Conservation (phyloP, 1,140 invertebrate species). For the Laupala kohalensis region DNA sequence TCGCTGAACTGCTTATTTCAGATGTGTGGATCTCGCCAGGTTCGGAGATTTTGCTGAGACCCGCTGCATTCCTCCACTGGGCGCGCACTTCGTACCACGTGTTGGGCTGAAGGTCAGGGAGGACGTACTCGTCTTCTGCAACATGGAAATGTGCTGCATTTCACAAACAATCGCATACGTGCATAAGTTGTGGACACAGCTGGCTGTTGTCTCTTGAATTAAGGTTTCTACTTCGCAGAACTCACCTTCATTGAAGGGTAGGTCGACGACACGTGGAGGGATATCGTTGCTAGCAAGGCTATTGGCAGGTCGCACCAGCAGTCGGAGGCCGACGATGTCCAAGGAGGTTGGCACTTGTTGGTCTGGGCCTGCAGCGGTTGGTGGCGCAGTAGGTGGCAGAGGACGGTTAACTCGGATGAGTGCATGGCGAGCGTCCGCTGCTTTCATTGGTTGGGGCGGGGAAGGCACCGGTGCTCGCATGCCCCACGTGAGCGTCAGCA, state of each 20-base stretch:
- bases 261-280: neutral
- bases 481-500: constrained; percentile 33
- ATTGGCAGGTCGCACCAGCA: neutral
- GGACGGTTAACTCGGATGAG: neutral
- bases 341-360: neutral
- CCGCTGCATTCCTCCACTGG: neutral
- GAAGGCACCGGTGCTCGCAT: constrained; percentile 11
- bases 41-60: neutral
- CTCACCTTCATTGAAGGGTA: neutral
- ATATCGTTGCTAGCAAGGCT: neutral
- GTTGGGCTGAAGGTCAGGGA: neutral
- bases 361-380: too few relatives aligned
- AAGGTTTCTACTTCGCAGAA: too few relatives aligned
- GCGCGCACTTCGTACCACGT: neutral
- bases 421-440: neutral
- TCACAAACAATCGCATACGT: too few relatives aligned
- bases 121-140: neutral
- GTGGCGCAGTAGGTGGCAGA: too few relatives aligned
- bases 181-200: too few relatives aligned
- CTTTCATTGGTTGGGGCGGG: neutral
- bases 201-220: too few relatives aligned
- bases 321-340: neutral
- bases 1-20: neutral
- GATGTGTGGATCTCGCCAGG: neutral
- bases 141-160: too few relatives aligned